phyloP scores from a whole-genome alignment of 1,140 invertebrate species.

The Drosophila sucinea region DNA sequence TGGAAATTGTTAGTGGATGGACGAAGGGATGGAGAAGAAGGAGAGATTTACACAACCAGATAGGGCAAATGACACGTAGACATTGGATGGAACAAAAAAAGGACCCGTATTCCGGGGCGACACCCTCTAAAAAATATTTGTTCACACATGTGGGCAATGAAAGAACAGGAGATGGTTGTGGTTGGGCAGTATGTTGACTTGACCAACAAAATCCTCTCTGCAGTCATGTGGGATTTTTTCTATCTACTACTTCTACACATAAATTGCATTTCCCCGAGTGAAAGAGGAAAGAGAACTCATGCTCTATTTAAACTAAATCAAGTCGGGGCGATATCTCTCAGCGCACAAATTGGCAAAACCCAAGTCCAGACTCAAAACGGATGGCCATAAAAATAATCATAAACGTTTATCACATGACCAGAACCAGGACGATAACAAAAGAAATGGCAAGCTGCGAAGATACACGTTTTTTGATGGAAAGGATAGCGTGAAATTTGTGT shows the following conservation, averaged over 20 bases:
- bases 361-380: slow-evolving; percentile 54
- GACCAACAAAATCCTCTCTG: slow-evolving; percentile 42
- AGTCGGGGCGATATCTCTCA: slow-evolving; percentile 63
- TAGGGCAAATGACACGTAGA: slow-evolving; percentile 79
- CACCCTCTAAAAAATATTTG: slow-evolving; percentile 80
- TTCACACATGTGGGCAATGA: slow-evolving; percentile 67
- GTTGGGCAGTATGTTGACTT: slow-evolving; percentile 14
- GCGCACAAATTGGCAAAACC: slow-evolving; percentile 66
- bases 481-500: slow-evolving; percentile 58
- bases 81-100: slow-evolving; percentile 33
- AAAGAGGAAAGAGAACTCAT: not conserved
- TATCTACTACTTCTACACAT: slow-evolving; percentile 47
- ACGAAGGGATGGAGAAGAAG: slow-evolving; percentile 9
- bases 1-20: slow-evolving; percentile 64
- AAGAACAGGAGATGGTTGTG: slow-evolving; percentile 1
- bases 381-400: slow-evolving; percentile 76
- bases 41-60: slow-evolving; percentile 68
- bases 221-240: slow-evolving; percentile 68
- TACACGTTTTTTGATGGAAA: slow-evolving; percentile 61
- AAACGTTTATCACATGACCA: slow-evolving; percentile 75
- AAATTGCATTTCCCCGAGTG: slow-evolving; percentile 61
- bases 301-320: slow-evolving; percentile 78
- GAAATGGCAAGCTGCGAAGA: slow-evolving; percentile 11
- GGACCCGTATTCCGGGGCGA: slow-evolving; percentile 65
- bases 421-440: slow-evolving; percentile 44